These are phyloP conservation scores for Stichodactyla mertensii DNA, from an alignment of 64 coral and sea anemone genomes.

Conservation along the genomic window DNA sequence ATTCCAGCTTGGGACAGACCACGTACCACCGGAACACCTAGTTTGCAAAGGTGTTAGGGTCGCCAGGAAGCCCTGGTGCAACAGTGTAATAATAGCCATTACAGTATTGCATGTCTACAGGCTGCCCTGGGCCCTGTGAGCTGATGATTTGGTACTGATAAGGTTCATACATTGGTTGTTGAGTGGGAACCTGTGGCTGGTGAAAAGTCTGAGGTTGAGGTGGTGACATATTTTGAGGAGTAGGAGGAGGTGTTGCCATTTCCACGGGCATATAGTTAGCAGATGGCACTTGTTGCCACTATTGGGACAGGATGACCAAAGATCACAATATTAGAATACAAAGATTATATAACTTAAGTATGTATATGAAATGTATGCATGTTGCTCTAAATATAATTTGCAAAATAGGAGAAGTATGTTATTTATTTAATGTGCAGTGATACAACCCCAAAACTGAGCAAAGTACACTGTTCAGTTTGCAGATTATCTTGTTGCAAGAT, in stretches of 20 bases:
- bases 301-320: conserved; percentile 34
- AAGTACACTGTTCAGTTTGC: too few species aligned
- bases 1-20: conserved; percentile 7
- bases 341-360: neutral
- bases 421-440: too few species aligned
- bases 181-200: neutral
- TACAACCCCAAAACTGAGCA: too few species aligned
- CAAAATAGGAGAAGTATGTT: too few species aligned
- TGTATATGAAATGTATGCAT: neutral
- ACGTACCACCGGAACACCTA: neutral
- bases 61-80: neutral
- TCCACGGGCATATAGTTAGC: conserved; percentile 61
- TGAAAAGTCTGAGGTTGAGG: conserved; percentile 7
- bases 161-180: conserved; percentile 14
- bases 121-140: conserved; percentile 24
- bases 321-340: conserved; percentile 21
- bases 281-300: conserved; percentile 69
- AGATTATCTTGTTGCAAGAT: too few species aligned
- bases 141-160: conserved; percentile 47
- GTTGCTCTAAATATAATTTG: neutral
- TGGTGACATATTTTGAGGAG: conserved; percentile 39
- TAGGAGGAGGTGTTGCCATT: conserved; percentile 49
- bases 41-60: neutral
- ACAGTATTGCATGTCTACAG: conserved; percentile 54
- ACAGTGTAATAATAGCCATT: conserved; percentile 29